A percentile compares a stretch with the other conserved stretches of the same genome.
Conservation (phyloP, 2,797 vertebrate species). For the Pangasius djambal region DNA sequence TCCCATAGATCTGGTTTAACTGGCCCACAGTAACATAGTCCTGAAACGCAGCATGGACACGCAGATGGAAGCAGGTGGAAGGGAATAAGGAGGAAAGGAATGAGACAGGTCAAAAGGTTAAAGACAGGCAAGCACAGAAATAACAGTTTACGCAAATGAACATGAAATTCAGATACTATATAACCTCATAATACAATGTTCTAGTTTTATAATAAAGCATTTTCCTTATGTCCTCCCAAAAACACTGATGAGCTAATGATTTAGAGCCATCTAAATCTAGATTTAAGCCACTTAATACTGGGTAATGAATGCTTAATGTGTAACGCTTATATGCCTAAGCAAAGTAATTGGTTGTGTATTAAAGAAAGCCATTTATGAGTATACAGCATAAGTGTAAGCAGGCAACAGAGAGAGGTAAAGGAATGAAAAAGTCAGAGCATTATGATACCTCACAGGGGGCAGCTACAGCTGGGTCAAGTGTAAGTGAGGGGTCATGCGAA, state of each 20-base stretch:
- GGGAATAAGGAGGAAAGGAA: constrained; percentile 32
- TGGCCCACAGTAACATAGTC: constrained; percentile 88
- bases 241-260: neutral
- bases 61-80: constrained; percentile 7
- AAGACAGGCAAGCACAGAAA: constrained; percentile 24
- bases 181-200: neutral
- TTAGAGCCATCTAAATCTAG: too few species aligned
- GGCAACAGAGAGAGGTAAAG: neutral
- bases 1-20: constrained; percentile 82
- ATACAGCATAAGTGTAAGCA: neutral
- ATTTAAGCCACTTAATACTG: neutral
- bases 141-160: neutral
- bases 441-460: constrained; percentile 76
- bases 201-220: neutral
- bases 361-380: neutral
- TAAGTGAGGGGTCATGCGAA: constrained; percentile 64
- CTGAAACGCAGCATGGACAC: constrained; percentile 57
- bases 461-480: constrained; percentile 71
- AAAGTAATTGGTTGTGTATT: neutral
- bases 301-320: neutral
- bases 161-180: neutral
- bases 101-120: constrained; percentile 25
- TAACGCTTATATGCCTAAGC: neutral
- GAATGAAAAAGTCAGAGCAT: constrained; percentile 50
- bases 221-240: neutral